These are phyloP conservation scores for Nyctibius grandis DNA, from an alignment of 2,797 vertebrate species.

Conservation along the genomic window DNA sequence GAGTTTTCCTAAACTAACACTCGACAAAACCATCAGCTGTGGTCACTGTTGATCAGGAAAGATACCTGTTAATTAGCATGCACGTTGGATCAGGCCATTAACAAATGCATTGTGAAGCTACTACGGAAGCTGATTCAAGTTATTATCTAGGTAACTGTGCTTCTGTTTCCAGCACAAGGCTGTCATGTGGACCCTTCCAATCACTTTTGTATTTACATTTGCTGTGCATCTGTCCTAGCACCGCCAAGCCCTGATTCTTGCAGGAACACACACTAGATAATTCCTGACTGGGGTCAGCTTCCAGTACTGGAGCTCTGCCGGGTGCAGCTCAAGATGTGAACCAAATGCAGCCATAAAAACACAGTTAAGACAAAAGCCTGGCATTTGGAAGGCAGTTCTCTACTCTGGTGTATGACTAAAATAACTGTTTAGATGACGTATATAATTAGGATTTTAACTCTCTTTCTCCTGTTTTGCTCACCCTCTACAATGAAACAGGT, in stretches of 20 bases:
- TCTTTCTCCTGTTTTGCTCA: not conserved
- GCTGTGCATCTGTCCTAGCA: conserved; percentile 4
- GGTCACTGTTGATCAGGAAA: not conserved
- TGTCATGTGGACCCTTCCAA: not conserved
- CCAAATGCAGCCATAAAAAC: not conserved
- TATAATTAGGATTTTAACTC: not conserved
- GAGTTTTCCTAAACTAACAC: not conserved
- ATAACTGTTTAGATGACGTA: not conserved
- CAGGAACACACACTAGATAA: not conserved
- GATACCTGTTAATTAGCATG: not conserved
- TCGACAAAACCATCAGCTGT: not conserved
- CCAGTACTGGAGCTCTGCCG: not conserved
- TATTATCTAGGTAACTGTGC: not conserved
- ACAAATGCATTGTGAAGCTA: not conserved
- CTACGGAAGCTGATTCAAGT: not conserved
- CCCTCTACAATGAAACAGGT: not conserved
- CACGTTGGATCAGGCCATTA: not conserved
- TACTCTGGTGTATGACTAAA: not conserved
- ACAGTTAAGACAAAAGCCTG: not conserved
- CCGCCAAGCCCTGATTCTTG: not conserved
- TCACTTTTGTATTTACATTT: conserved; percentile 20
- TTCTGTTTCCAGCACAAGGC: not conserved
- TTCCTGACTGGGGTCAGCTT: conserved; percentile 22
- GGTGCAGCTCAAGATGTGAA: not conserved
- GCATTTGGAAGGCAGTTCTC: not conserved